Percentiles rank a stretch among this genome's conserved stretches.
These are phyloP conservation scores for Aporrectodea caliginosa DNA, from an alignment of 1,140 invertebrate genomes.

Conservation along the genomic window DNA sequence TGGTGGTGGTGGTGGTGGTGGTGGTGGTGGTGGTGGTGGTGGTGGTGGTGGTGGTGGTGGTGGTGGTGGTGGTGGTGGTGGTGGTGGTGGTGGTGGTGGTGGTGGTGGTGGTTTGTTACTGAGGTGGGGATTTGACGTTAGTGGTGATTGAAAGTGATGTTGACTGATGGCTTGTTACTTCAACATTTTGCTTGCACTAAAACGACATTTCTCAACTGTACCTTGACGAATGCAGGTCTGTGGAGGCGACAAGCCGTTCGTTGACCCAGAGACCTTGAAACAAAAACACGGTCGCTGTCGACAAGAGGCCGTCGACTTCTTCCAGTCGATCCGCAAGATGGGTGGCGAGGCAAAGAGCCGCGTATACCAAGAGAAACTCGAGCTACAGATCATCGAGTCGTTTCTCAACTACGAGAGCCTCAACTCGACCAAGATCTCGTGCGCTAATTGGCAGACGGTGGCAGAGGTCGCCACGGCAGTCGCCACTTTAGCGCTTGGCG, in stretches of 20 bases:
- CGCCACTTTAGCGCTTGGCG: conserved; percentile 80
- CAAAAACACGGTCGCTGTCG: conserved; percentile 73
- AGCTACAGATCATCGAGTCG: conserved; percentile 75
- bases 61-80: too few species aligned
- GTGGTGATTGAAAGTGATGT: too few species aligned
- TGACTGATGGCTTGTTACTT: too few species aligned
- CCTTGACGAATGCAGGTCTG: conserved; percentile 44
- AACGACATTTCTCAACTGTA: too few species aligned
- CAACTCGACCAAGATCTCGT: conserved; percentile 96
- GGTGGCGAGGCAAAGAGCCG: conserved; percentile 88
- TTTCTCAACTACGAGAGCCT: conserved; percentile 80
- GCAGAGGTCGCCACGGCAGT: conserved; percentile 86
- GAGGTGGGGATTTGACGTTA: too few species aligned
- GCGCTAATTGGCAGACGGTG: conserved; percentile 88
- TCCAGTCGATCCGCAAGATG: conserved; percentile 85
- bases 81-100: too few species aligned
- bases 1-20: too few species aligned
- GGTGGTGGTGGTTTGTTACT: too few species aligned
- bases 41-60: too few species aligned
- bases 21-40: too few species aligned
- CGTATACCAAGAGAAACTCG: conserved; percentile 66
- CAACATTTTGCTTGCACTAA: too few species aligned
- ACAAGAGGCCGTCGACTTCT: conserved; percentile 68
- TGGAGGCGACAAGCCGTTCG: conserved; percentile 74
- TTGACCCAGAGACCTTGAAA: conserved; percentile 76